A percentile compares a stretch with the other conserved stretches of the same genome.
Evolutionary conservation across 2,113 vertebrate genomes (phyloP).

Genomic region (Corynorhinus townsendii): DNA sequence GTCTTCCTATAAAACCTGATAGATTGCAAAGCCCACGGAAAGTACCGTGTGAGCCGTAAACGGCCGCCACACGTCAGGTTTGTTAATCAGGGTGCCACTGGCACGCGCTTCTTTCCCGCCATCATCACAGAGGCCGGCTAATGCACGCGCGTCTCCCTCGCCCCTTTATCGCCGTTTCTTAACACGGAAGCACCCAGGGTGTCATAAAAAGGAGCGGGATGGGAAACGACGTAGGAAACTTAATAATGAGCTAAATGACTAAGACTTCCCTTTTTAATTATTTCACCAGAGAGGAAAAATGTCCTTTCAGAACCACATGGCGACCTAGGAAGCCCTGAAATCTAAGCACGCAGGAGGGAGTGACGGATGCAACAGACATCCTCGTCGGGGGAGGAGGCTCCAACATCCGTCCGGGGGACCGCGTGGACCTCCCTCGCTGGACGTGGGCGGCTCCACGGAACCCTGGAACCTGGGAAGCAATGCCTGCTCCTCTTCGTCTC

Average conservation of each 20-base stretch:
- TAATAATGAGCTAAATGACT: background rate
- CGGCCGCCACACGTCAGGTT: background rate
- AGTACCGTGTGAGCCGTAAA: background rate
- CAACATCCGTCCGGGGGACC: background rate
- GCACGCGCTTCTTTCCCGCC: background rate
- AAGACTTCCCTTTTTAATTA: background rate
- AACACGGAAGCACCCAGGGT: background rate
- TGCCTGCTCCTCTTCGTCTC: background rate
- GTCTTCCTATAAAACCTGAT: conserved; percentile 24
- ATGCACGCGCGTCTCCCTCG: background rate
- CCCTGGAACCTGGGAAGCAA: background rate
- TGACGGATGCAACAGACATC: no score
- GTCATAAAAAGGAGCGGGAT: background rate
- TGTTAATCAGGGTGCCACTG: background rate
- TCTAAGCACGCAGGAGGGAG: no score
- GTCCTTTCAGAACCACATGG: background rate
- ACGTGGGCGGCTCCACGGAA: no score
- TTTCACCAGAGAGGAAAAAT: background rate
- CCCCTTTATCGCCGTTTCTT: background rate
- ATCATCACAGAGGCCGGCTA: background rate
- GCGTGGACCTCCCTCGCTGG: background rate
- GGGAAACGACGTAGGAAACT: background rate
- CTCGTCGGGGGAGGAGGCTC: background rate
- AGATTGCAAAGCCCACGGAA: background rate
- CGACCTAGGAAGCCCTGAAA: background rate